Base-by-base conservation (phyloP, 1,140 invertebrate species). In the Probaryconus sp. region DNA sequence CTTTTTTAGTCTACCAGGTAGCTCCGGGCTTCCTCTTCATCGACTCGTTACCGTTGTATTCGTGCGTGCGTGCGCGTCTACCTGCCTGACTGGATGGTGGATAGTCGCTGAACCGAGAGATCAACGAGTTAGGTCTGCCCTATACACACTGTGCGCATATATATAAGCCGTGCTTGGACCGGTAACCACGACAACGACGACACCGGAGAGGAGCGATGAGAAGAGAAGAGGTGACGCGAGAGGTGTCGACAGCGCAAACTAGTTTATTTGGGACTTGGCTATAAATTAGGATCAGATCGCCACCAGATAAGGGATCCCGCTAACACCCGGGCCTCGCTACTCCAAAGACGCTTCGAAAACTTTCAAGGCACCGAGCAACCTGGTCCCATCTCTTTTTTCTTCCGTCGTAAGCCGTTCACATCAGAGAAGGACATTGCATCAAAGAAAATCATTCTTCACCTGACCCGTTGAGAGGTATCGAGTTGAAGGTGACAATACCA, bases 221-320 rank as follows among this genome's bases (percentile, higher is more conserved):
- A 68, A 42, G 64, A 45, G 63, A 65, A 79, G 61, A 74, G 58
- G 48, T 51, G 65, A 78, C 68, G 75, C 70, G 51, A 76, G 78
- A 87, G 83, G 85, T 87, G 86, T 86, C 85, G 85, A 87, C 85
- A 87, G 85, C 85, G 84, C 82, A 87, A 87, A 88, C 87, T 88
- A 87, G 87, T 88, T 88, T 88, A 88, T 88, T 88, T 86, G 83
- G 85, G 85, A 85, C 85, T 81, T 77, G 84, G 81, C 85, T 87
- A 87, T 88, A 88, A 88, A 88, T 88, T 88, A 88, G 85, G 85
- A 87, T 87, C 85, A 86, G 87, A 88, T 88, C 83, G 81, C 86
- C 83, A 82, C 77, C 76, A 84, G 87, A 88, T 88, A 88, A 88
- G 85, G 77, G 83, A 83, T 83, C 82, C 83, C 79, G 83, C 84